Percentiles rank a stretch among this genome's conserved stretches.
These are phyloP conservation scores for Pachliopta kotzebuea DNA, from an alignment of 2,888 invertebrate genomes.

Conservation along the genomic window DNA sequence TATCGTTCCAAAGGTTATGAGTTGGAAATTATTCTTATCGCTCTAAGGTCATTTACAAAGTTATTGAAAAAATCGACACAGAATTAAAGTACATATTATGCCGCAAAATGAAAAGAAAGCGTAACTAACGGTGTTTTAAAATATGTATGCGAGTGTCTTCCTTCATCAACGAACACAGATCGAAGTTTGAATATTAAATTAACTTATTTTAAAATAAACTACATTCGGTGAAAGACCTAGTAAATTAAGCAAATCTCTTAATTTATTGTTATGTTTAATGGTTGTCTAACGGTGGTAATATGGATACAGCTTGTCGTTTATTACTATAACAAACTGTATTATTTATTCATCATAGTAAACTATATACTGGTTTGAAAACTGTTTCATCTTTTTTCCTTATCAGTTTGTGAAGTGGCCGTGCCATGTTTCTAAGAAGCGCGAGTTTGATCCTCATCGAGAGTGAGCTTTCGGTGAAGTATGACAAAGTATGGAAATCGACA, in stretches of 20 bases:
- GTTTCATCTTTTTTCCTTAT: not conserved
- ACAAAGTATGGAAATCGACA: too few relatives aligned
- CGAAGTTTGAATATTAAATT: slow-evolving; percentile 36
- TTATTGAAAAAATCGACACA: too few relatives aligned
- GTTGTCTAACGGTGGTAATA: slow-evolving; percentile 42
- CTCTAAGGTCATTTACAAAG: too few relatives aligned
- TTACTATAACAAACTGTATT: slow-evolving; percentile 30
- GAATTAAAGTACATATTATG: not conserved
- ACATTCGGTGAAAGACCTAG: slow-evolving; percentile 52
- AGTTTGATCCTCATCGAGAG: too few relatives aligned
- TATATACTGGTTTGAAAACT: not conserved
- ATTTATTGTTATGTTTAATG: slow-evolving; percentile 51
- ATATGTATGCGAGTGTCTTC: slow-evolving; percentile 28
- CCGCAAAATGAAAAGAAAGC: slow-evolving; percentile 16
- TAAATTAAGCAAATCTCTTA: slow-evolving; percentile 58
- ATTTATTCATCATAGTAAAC: slow-evolving; percentile 9
- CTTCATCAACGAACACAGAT: slow-evolving; percentile 32
- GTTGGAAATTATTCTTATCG: too few relatives aligned
- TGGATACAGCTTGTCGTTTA: slow-evolving; percentile 30
- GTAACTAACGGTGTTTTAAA: slow-evolving; percentile 22
- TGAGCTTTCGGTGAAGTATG: too few relatives aligned
- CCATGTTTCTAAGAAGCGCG: too few relatives aligned
- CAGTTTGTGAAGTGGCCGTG: too few relatives aligned
- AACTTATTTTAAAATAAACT: slow-evolving; percentile 36
- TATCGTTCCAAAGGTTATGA: too few relatives aligned